Evolutionary conservation across 2,797 vertebrate genomes (phyloP).

Genomic region (Sebastes diploproa): DNA sequence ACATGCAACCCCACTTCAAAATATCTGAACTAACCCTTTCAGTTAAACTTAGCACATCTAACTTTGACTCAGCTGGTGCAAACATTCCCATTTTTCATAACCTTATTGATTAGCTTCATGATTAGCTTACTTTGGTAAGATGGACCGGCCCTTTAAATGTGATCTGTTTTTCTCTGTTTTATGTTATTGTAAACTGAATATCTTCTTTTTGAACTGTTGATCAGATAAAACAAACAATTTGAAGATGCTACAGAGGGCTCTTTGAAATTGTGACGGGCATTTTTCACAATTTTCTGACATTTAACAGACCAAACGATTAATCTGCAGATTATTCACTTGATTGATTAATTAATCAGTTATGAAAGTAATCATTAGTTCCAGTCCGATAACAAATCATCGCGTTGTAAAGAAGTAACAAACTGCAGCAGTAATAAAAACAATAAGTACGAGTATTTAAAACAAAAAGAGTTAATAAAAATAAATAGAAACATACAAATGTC

Average conservation of each 20-base stretch:
- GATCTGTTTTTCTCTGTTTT: neutral
- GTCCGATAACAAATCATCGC: neutral
- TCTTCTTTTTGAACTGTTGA: neutral
- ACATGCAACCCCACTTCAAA: too few species aligned
- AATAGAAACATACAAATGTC: neutral
- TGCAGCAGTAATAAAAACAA: neutral
- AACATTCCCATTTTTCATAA: too few species aligned
- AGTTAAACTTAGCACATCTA: too few species aligned
- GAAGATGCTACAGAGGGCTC: accelerated
- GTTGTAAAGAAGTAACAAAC: neutral
- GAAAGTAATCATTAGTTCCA: neutral
- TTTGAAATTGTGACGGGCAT: neutral
- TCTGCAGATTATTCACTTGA: neutral
- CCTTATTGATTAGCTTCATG: too few species aligned
- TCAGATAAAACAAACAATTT: neutral
- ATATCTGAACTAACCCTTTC: too few species aligned
- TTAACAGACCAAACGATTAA: neutral
- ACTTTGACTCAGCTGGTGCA: too few species aligned
- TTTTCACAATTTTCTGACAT: neutral
- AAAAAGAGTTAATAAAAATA: neutral
- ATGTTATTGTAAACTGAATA: too few species aligned
- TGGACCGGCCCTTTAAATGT: too few species aligned
- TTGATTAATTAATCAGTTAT: neutral
- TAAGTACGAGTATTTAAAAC: neutral
- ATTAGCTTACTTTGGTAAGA: too few species aligned